Percentiles rank a stretch among this genome's conserved stretches.
These are phyloP conservation scores for Eulithis testata DNA, from an alignment of 2,888 invertebrate genomes.

Conservation along the genomic window DNA sequence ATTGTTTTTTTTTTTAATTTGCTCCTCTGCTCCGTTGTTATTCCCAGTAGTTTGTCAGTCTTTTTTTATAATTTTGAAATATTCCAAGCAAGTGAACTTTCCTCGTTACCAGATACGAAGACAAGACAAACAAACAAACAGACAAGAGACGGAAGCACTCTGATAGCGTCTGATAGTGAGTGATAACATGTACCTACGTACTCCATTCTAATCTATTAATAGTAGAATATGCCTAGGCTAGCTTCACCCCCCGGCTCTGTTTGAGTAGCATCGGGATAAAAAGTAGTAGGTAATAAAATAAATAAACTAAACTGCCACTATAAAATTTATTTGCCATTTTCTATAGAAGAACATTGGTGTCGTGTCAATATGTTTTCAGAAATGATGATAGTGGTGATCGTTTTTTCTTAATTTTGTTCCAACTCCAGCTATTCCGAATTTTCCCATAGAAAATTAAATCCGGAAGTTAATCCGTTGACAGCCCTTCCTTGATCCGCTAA, in stretches of 20 bases:
- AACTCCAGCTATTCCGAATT: too few relatives aligned
- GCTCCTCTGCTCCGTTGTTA: too few relatives aligned
- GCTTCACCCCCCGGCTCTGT: background rate
- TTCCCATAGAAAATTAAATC: slow-evolving; percentile 15
- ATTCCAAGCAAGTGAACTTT: slow-evolving; percentile 13
- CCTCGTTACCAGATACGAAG: slow-evolving; percentile 17
- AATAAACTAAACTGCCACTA: too few relatives aligned
- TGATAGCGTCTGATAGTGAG: slow-evolving; percentile 21
- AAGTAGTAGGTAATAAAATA: too few relatives aligned
- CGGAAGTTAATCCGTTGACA: slow-evolving; percentile 43
- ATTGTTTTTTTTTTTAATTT: too few relatives aligned
- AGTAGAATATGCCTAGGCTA: background rate
- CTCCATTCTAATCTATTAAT: slow-evolving; percentile 6
- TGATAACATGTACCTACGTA: slow-evolving; percentile 15
- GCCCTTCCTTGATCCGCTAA: slow-evolving; percentile 51
- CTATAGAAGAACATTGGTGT: too few relatives aligned
- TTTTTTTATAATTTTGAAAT: slow-evolving; percentile 5
- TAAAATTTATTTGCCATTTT: too few relatives aligned
- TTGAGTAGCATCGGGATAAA: background rate
- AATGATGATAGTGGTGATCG: too few relatives aligned
- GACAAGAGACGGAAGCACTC: slow-evolving; percentile 32
- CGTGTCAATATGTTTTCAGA: too few relatives aligned
- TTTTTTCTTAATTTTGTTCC: background rate
- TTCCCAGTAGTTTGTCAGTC: too few relatives aligned
- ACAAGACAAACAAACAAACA: slow-evolving; percentile 35